Evolutionary conservation across 1,140 invertebrate species (phyloP), one percentile per base, ranked within the genome.

Genomic region (Pseudomyrmex concolor): DNA sequence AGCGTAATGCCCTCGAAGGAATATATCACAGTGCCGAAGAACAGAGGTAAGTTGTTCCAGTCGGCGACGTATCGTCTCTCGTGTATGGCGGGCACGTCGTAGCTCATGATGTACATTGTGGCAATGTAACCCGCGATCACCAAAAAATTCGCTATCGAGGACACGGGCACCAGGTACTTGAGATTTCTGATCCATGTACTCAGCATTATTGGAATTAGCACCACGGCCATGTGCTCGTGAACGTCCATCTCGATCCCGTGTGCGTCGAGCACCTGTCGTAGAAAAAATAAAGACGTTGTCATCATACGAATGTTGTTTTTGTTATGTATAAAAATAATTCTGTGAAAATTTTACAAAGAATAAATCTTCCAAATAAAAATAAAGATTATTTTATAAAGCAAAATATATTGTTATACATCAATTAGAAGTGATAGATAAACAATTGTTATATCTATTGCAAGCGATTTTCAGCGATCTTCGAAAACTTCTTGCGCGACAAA

Each of bases 1-100:
- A 97, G 92, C 59, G 96, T 97, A 74, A 97, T 97, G 77, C 97
- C 97, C 92, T 97, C 97, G 87, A 97, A 97, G 48, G 97, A 96
- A 89, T 97, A 97, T 72, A 97, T 96, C 50, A 96, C 96, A 7
- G 97, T 97, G 62, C 96, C 96, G 87, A 97, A 97, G 91, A 96
- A 97, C 1, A 97, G 93, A 0, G 97, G 96, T 80, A 97, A 86
- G 43, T 95, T 93, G 63, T 94, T 91, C 93, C 95, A 96, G 13
- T 94, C 92, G 0, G 95, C 96, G 22, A 96, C 93, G 84, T 95
- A 95, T 17, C 91, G 90, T 3, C 93, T 88, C 55, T 95, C 95
- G 13, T 94, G 90, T 0, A 96, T 91, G 1, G 95, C 90, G 3
- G 98, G 97, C 13, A 98, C 90, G 74, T 96, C 95, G 78, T 95